Base-by-base conservation (phyloP, 2,113 vertebrate species). In the Saimiri boliviensis region DNA sequence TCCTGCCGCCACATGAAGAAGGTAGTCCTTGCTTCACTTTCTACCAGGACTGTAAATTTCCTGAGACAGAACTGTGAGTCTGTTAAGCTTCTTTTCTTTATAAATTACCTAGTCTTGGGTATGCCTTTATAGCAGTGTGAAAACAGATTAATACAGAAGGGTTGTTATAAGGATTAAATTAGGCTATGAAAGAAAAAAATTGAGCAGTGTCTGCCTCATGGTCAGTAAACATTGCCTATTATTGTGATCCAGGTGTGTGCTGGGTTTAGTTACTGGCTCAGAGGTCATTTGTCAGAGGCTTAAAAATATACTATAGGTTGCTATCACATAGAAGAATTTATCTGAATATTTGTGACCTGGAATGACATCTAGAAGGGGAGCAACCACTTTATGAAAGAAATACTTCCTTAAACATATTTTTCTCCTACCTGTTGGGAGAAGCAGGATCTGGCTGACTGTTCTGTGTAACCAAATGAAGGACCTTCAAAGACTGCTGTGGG, bases 401-500 rank as follows among this genome's bases (percentile, higher is more conserved):
- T 0, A 27, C 6, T 82, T 87, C 11, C 37, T 84, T 74, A 63
- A 93, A 74, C n/a, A 45, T 1, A 4, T 45, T n/a, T 56, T 63
- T 23, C 82, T 54, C 63, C 92, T 98, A 99, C 99, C 99, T 99
- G 99, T 95, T 99, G 99, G 0, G 99, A 98, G 98, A 99, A 99
- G 96, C 99, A 99, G 47, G 99, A 99, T 97, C 99, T 99, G 40
- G 99, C 99, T 2, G 99, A 99, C 96, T 99, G 99, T 91, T 99
- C 99, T 0, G 99, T 99, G 96, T 99, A 99, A 85, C 99, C 99
- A 97, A 99, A 99, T 0, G 99, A 99, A 73, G 99, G 99, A 8
- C 99, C 99, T 98, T 99, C 99, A 21, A 99, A 99, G 56, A 99
- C 99, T 0, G 99, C 99, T 1, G 99, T 99, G 52, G 99, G 99